A percentile compares a stretch with the other conserved stretches of the same genome.
phyloP scores from a whole-genome alignment of 2,888 invertebrate species.

The Drosophila recens region DNA sequence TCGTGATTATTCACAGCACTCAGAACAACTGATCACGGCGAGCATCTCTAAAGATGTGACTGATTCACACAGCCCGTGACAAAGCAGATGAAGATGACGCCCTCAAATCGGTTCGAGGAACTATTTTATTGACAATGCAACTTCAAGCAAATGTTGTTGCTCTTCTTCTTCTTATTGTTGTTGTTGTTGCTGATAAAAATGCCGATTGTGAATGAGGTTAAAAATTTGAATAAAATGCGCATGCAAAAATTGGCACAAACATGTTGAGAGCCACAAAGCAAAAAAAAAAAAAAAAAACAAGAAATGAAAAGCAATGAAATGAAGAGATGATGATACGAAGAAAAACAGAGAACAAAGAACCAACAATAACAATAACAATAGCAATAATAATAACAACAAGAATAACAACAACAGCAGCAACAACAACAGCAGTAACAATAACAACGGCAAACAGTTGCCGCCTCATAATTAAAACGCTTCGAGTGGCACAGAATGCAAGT shows the following conservation, averaged over 20 bases:
- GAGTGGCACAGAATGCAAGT: slow-evolving; percentile 70
- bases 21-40: background rate
- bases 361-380: slow-evolving; percentile 14
- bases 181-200: slow-evolving; percentile 41
- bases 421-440: slow-evolving; percentile 50
- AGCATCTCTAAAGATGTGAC: slow-evolving; percentile 21
- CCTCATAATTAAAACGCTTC: slow-evolving; percentile 74
- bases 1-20: slow-evolving; percentile 4
- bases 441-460: slow-evolving; percentile 61
- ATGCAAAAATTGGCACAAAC: slow-evolving; percentile 64
- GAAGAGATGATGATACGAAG: slow-evolving; percentile 7
- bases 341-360: slow-evolving; percentile 32
- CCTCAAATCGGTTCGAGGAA: slow-evolving; percentile 48
- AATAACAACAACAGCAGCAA: slow-evolving; percentile 40
- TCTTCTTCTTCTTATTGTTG: slow-evolving; percentile 9
- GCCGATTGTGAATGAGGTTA: slow-evolving; percentile 73
- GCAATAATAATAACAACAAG: slow-evolving; percentile 18
- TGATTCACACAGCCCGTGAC: slow-evolving; percentile 37
- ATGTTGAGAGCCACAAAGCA: slow-evolving; percentile 9
- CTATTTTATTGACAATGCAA: slow-evolving; percentile 66
- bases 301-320: slow-evolving; percentile 5
- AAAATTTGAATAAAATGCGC: slow-evolving; percentile 77
- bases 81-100: slow-evolving; percentile 27
- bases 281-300: slow-evolving; percentile 5
- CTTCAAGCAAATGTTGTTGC: slow-evolving; percentile 3